Evolutionary conservation across 2,888 invertebrate genomes (phyloP).

Genomic region (Tenodera sinensis): DNA sequence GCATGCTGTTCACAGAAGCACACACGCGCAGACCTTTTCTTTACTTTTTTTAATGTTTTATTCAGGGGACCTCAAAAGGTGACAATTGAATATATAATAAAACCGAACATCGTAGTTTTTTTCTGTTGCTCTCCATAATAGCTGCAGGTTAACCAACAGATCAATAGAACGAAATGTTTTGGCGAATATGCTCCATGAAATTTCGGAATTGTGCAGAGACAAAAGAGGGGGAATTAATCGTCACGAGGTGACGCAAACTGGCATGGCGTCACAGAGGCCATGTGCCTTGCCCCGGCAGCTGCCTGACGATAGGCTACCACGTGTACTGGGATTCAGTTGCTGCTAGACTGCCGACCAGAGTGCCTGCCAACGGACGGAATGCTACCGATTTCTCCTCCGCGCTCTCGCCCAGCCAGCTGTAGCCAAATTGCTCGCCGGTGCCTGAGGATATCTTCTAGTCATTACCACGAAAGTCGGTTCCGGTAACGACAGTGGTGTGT

Average conservation of each 20-base stretch:
- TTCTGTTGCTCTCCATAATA: too few relatives aligned
- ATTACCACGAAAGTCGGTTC: background rate
- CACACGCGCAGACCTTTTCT: too few relatives aligned
- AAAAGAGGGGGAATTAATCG: background rate
- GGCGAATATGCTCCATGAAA: background rate
- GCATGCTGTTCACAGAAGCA: too few relatives aligned
- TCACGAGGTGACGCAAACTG: background rate
- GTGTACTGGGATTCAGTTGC: background rate
- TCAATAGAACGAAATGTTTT: too few relatives aligned
- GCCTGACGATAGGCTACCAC: background rate
- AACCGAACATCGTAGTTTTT: too few relatives aligned
- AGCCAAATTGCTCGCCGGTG: background rate
- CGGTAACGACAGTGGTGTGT: background rate
- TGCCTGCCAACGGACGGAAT: background rate
- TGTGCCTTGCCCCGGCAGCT: background rate
- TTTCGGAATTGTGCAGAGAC: too few relatives aligned
- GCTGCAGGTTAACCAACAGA: too few relatives aligned
- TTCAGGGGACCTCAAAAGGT: too few relatives aligned
- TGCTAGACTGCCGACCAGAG: background rate
- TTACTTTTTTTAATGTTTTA: too few relatives aligned
- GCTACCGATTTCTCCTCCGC: background rate
- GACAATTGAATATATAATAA: too few relatives aligned
- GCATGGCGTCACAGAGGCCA: background rate
- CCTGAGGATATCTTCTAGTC: background rate
- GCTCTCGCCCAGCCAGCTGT: background rate